Evolutionary conservation across 2,888 invertebrate genomes (phyloP).

Genomic region (Listrodromus nycthemerus): DNA sequence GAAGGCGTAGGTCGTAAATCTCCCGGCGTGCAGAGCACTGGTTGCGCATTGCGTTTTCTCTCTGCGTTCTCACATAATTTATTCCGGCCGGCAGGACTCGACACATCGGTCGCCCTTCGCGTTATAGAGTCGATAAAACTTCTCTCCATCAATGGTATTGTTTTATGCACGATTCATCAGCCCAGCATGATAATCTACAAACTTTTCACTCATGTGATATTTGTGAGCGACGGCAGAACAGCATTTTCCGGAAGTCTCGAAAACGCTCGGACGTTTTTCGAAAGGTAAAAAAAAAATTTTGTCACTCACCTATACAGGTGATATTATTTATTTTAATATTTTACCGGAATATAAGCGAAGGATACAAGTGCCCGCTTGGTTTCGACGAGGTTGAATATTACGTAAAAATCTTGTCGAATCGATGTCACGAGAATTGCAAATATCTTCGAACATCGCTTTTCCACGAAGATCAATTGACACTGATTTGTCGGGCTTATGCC

Average conservation of each 20-base stretch:
- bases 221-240: conserved; percentile 85
- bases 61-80: conserved; percentile 85
- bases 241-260: conserved; percentile 81
- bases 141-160: conserved; percentile 83
- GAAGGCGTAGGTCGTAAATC: not conserved
- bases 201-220: conserved; percentile 84
- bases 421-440: not conserved
- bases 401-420: conserved; percentile 84
- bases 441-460: conserved; percentile 5
- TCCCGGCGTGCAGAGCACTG: conserved; percentile 18
- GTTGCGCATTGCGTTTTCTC: conserved; percentile 81
- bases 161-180: conserved; percentile 87
- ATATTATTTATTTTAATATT: conserved; percentile 18
- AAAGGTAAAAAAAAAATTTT: conserved; percentile 66
- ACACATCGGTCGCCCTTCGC: conserved; percentile 86
- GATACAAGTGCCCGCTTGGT: conserved; percentile 81
- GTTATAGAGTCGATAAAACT: conserved; percentile 84
- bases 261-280: conserved; percentile 71
- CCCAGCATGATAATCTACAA: conserved; percentile 85
- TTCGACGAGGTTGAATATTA: conserved; percentile 86
- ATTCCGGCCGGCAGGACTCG: conserved; percentile 85
- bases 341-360: conserved; percentile 72
- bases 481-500: conserved; percentile 58
- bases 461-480: conserved; percentile 11
- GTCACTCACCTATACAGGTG: not conserved